These are phyloP conservation scores for Apamea crenata DNA, from an alignment of 2,888 invertebrate genomes.

Conservation along the genomic window DNA sequence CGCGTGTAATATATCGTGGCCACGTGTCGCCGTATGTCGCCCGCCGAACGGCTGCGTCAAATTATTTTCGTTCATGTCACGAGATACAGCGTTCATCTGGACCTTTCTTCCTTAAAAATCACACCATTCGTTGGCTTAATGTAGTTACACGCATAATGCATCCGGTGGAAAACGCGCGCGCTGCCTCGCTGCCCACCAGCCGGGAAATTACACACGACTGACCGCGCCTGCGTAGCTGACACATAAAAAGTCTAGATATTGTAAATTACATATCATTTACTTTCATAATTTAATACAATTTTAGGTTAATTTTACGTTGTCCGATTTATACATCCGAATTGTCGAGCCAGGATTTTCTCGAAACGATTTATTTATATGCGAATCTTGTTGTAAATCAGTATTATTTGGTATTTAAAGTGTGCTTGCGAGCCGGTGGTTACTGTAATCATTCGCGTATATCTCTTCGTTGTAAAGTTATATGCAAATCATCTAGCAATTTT, in stretches of 20 bases:
- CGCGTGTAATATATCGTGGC: slow-evolving; percentile 90
- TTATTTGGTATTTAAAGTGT: slow-evolving; percentile 64
- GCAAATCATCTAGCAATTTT: slow-evolving; percentile 78
- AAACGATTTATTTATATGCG: slow-evolving; percentile 25
- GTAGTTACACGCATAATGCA: slow-evolving; percentile 77
- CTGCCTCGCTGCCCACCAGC: slow-evolving; percentile 44
- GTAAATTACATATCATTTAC: slow-evolving; percentile 42
- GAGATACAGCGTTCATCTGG: slow-evolving; percentile 90
- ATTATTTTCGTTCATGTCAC: slow-evolving; percentile 91
- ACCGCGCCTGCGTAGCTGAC: not conserved
- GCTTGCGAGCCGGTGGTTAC: slow-evolving; percentile 61
- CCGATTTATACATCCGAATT: slow-evolving; percentile 31
- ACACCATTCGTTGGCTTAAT: slow-evolving; percentile 85
- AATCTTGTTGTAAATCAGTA: slow-evolving; percentile 65
- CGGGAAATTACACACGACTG: slow-evolving; percentile 46
- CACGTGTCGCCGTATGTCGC: slow-evolving; percentile 91
- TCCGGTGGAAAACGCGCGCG: slow-evolving; percentile 81
- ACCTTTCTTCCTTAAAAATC: slow-evolving; percentile 89
- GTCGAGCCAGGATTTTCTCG: slow-evolving; percentile 24
- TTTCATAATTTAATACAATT: slow-evolving; percentile 45
- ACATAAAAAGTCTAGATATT: slow-evolving; percentile 20
- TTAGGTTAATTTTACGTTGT: slow-evolving; percentile 43
- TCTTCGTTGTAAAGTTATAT: slow-evolving; percentile 71
- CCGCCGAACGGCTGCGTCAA: slow-evolving; percentile 89
- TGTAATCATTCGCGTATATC: slow-evolving; percentile 70